Conservation (phyloP, 2,113 vertebrate genomes). For the Ariopsis seemanni region DNA sequence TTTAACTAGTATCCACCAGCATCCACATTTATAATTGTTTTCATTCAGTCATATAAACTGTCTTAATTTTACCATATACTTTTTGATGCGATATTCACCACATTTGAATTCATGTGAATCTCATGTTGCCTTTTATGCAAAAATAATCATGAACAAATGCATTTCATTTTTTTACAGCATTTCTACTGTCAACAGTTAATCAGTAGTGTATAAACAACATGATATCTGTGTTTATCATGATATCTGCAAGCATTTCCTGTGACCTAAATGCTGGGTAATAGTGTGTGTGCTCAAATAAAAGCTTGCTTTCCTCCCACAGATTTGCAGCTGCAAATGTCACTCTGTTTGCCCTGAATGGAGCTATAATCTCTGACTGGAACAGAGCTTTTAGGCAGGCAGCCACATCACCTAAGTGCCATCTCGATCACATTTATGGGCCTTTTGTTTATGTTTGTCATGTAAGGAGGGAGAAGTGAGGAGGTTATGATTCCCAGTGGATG, state of each 20-base stretch:
- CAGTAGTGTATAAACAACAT: constrained; percentile 1
- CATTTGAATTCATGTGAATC: not conserved
- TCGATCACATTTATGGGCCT: constrained; percentile 46
- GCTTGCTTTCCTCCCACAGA: constrained; percentile 24
- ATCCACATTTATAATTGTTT: not conserved
- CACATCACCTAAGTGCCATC: constrained; percentile 35
- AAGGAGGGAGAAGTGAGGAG: not conserved
- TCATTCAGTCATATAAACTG: not conserved
- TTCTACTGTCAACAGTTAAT: not conserved
- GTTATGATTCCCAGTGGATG: not conserved
- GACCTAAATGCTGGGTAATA: constrained; percentile 31
- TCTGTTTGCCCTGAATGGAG: constrained; percentile 16
- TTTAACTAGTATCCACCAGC: not conserved
- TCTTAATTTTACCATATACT: not conserved
- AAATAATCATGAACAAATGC: not conserved
- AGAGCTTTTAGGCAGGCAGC: constrained; percentile 45
- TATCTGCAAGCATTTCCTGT: not conserved
- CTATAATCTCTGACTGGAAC: constrained; percentile 30
- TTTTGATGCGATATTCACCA: not conserved
- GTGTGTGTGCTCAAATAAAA: constrained; percentile 17
- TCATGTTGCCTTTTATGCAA: not conserved
- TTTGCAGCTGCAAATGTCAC: constrained; percentile 33
- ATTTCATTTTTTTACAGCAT: not conserved
- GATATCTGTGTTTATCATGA: not conserved
- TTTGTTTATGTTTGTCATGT: constrained; percentile 34